Conservation (phyloP, 2,888 invertebrate species). For the Orchesellides sinensis region DNA sequence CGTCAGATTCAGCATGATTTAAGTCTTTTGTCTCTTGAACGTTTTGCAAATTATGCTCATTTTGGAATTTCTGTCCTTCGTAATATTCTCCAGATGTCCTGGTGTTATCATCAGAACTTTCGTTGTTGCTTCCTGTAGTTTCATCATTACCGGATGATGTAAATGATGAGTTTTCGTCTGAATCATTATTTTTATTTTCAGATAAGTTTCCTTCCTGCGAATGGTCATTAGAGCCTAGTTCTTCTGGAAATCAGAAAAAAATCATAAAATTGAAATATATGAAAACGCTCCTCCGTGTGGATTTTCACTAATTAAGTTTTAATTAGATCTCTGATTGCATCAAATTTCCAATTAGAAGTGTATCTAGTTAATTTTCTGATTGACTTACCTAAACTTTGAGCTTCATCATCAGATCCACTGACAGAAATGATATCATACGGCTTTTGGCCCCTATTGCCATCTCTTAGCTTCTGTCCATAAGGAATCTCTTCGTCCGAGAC, state of each 20-base stretch:
- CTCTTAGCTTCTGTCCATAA: conserved; percentile 52
- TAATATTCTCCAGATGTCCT: conserved; percentile 20
- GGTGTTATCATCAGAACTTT: background rate
- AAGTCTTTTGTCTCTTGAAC: conserved; percentile 21
- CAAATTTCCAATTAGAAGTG: background rate
- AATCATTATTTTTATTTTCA: background rate
- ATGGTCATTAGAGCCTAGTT: conserved; percentile 24
- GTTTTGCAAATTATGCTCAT: conserved; percentile 38
- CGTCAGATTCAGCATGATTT: conserved; percentile 28
- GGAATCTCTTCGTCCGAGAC: conserved; percentile 53
- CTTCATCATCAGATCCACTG: conserved; percentile 66
- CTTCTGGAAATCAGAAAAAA: conserved; percentile 22
- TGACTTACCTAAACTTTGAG: conserved; percentile 70
- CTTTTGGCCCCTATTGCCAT: conserved; percentile 27
- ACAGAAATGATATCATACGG: conserved; percentile 72
- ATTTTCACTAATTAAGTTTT: too few relatives aligned
- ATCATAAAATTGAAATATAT: background rate
- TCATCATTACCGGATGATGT: conserved; percentile 11
- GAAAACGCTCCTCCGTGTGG: too few relatives aligned
- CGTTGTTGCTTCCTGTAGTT: conserved; percentile 9
- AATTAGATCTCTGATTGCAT: too few relatives aligned
- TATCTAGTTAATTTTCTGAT: background rate
- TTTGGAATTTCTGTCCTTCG: background rate
- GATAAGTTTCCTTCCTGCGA: conserved; percentile 12
- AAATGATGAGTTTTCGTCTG: background rate